Evolutionary conservation across 2,888 invertebrate genomes (phyloP).

Genomic region (Leptothorax acervorum): DNA sequence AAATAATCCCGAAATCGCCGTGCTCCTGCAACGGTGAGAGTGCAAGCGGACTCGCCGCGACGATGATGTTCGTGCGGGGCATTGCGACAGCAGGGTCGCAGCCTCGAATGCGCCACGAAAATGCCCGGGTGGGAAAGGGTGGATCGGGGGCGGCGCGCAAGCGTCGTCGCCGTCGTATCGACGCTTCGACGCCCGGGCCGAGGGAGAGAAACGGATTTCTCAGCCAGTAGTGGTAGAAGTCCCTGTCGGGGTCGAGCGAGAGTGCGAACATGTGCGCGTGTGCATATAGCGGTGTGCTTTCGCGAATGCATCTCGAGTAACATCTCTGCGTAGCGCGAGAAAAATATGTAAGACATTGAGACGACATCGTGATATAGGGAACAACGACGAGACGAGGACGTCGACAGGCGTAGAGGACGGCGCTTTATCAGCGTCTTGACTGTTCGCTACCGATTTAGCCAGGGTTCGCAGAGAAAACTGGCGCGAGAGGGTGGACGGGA

Average conservation of each 20-base stretch:
- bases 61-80: conserved; percentile 56
- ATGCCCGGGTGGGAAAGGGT: conserved; percentile 75
- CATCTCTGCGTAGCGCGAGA: conserved; percentile 23
- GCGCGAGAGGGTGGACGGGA: conserved; percentile 63
- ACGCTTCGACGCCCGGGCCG: conserved; percentile 83
- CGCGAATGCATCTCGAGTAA: conserved; percentile 46
- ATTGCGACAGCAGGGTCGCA: conserved; percentile 73
- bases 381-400: not conserved
- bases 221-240: conserved; percentile 82
- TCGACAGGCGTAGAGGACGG: not conserved
- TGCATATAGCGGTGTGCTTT: conserved; percentile 60
- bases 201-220: conserved; percentile 68
- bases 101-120: conserved; percentile 77
- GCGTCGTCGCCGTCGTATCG: conserved; percentile 82
- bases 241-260: conserved; percentile 81
- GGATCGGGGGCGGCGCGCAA: conserved; percentile 83
- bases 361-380: not conserved
- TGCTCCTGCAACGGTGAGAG: not conserved
- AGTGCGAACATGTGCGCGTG: conserved; percentile 61
- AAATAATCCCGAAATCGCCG: conserved; percentile 14
- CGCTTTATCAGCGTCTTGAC: conserved; percentile 23
- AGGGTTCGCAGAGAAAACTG: conserved; percentile 56
- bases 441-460: conserved; percentile 20
- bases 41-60: conserved; percentile 23
- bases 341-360: conserved; percentile 11